Evolutionary conservation across 2,113 vertebrate genomes (phyloP), one percentile per base, ranked within the genome.

Genomic region (Bujurquina vittata): DNA sequence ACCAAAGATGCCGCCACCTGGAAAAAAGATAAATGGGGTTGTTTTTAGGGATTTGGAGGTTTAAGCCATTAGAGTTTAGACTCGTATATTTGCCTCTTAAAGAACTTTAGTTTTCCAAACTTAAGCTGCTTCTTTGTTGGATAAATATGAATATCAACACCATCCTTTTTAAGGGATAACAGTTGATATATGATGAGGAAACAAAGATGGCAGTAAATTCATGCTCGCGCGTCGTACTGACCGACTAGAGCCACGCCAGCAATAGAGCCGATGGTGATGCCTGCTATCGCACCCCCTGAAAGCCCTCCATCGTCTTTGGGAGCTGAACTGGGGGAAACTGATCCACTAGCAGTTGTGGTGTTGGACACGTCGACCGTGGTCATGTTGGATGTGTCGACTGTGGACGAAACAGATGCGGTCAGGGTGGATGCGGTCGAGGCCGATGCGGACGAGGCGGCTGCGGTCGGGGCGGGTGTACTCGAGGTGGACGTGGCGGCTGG

Each of bases 1-100:
- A 3, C 91, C 94, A 65, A 89, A 95, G 77, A 95, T 61, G 1
- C 94, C 95, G 2, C 95, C 95, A 89, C 94, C 95, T 96, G 87
- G 22, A 89, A 84, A 11, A 69, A 35, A 80, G 2, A 81, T 1
- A 18, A 26, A 56, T 0, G 0, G 17, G 6, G 14, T 0, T 17
- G 54, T 57, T 81, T 46, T 40, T 65, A 56, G 56, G 61, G n/a
- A n/a, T 10, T 20, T n/a, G 20, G 18, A 43, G 56, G 52, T 9
- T 60, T 2, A 37, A 37, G 52, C 4, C 12, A n/a, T 10, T 5
- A 22, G 4, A 60, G 31, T 52, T 73, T 35, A 6, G 5, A 10
- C 12, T 12, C 20, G 7, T 75, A 14, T 4, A 20, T 52, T 52
- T 52, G 15, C 46, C 23, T 69, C 1, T 5, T 17, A 49, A 29